Evolutionary conservation across 2,113 vertebrate species (phyloP).

Genomic region (Chaetorhynchus papuensis): DNA sequence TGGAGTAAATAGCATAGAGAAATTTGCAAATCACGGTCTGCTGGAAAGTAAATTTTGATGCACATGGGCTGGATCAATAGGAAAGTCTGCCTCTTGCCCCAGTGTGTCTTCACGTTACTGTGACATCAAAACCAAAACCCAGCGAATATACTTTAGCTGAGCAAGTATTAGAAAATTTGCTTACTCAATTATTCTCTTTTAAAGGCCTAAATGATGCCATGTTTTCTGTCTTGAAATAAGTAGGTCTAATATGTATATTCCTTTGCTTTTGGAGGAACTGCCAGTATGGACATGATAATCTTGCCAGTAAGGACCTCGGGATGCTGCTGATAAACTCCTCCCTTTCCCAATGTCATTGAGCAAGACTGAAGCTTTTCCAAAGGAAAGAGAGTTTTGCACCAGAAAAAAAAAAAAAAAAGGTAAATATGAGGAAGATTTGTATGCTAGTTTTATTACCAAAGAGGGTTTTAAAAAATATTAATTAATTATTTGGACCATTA

Average conservation of each 20-base stretch:
- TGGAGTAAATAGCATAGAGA: not conserved
- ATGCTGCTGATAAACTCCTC: not conserved
- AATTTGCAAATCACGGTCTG: not conserved
- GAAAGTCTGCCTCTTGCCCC: not conserved
- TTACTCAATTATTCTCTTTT: not conserved
- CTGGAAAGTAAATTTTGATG: not conserved
- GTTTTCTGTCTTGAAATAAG: not conserved
- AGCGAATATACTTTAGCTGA: not conserved
- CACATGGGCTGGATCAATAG: not conserved
- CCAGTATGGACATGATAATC: rapidly evolving
- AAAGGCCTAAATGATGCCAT: not conserved
- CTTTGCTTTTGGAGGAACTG: not conserved
- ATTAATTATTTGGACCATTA: not conserved
- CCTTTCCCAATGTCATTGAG: not conserved
- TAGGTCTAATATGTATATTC: not conserved
- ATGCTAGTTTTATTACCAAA: not conserved
- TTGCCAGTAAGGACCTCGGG: not conserved
- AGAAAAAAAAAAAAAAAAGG: not conserved
- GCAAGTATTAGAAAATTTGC: not conserved
- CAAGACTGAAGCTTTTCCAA: not conserved
- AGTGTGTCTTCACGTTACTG: not conserved
- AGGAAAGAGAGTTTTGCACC: not conserved
- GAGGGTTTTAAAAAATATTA: not conserved
- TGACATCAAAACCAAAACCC: not conserved
- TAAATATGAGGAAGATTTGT: not conserved